Percentiles rank a stretch among this genome's conserved stretches.
phyloP scores from a whole-genome alignment of 2,888 invertebrate genomes.

The Agapostemon virescens region DNA sequence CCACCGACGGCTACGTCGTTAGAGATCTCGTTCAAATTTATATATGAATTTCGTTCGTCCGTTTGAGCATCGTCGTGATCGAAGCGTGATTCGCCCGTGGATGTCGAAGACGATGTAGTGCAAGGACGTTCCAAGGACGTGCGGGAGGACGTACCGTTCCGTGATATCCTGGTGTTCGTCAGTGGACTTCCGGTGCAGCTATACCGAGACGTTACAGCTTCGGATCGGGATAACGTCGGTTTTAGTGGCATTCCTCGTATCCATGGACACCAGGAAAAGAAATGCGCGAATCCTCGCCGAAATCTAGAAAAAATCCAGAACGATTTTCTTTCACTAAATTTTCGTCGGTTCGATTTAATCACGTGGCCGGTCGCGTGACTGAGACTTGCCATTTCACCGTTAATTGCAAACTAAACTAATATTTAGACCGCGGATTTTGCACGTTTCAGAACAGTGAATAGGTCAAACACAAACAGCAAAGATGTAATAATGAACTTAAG shows the following conservation, averaged over 20 bases:
- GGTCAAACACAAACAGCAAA: neutral
- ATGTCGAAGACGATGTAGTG: conserved; percentile 69
- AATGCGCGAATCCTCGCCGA: conserved; percentile 94
- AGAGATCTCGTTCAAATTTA: conserved; percentile 52
- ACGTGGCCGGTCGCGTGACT: neutral
- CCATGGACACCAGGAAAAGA: conserved; percentile 93
- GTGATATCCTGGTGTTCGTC: conserved; percentile 84
- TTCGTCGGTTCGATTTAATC: neutral
- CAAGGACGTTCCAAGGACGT: conserved; percentile 71
- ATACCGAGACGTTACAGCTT: conserved; percentile 89
- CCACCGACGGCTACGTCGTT: conserved; percentile 17
- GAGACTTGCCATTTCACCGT: neutral
- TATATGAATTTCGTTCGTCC: conserved; percentile 47
- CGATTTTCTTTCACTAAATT: neutral
- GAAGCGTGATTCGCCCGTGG: conserved; percentile 67
- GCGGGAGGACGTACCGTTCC: conserved; percentile 84
- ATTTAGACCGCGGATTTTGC: neutral
- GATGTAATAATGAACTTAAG: neutral
- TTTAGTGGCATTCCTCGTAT: conserved; percentile 86
- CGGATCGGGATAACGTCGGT: conserved; percentile 85
- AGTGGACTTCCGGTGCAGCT: conserved; percentile 90
- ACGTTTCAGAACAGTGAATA: neutral
- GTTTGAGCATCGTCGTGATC: conserved; percentile 52
- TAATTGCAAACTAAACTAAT: neutral
- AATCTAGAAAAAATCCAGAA: conserved; percentile 84